Conservation (phyloP, 2,797 vertebrate species). For the Australoheros facetus region DNA sequence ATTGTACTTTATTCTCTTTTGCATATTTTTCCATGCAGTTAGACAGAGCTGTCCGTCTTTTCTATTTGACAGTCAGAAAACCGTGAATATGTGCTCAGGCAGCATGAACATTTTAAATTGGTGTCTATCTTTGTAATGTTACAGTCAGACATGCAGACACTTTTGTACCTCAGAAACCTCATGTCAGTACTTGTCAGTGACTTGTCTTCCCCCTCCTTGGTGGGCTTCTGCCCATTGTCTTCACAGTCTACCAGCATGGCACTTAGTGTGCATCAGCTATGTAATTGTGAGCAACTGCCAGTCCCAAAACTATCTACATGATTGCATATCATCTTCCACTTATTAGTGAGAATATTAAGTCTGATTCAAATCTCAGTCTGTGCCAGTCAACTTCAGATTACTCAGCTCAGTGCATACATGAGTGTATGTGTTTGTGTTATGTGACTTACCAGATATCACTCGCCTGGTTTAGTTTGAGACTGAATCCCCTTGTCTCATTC, state of each 20-base stretch:
- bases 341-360: slow-evolving; percentile 56
- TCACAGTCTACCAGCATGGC: slow-evolving; percentile 44
- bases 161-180: slow-evolving; percentile 11
- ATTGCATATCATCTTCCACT: slow-evolving; percentile 67
- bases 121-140: slow-evolving; percentile 48
- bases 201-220: slow-evolving; percentile 18
- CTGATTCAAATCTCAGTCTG: slow-evolving; percentile 40
- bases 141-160: background rate
- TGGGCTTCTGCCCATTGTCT: slow-evolving; percentile 35
- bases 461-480: slow-evolving; percentile 52
- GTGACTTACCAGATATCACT: slow-evolving; percentile 17
- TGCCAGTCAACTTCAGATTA: slow-evolving; percentile 48
- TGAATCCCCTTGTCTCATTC: slow-evolving; percentile 44
- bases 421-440: slow-evolving; percentile 16
- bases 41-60: slow-evolving; percentile 42
- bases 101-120: slow-evolving; percentile 74
- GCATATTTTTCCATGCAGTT: background rate
- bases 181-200: slow-evolving; percentile 49
- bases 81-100: slow-evolving; percentile 63
- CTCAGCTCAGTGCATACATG: slow-evolving; percentile 24
- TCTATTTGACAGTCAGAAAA: slow-evolving; percentile 50
- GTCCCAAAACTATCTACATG: slow-evolving; percentile 59
- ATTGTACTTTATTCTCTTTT: background rate
- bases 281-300: slow-evolving; percentile 69
- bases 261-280: slow-evolving; percentile 58